Base-by-base conservation (phyloP, 2,888 invertebrate species). In the Pantelozetes paolii region DNA sequence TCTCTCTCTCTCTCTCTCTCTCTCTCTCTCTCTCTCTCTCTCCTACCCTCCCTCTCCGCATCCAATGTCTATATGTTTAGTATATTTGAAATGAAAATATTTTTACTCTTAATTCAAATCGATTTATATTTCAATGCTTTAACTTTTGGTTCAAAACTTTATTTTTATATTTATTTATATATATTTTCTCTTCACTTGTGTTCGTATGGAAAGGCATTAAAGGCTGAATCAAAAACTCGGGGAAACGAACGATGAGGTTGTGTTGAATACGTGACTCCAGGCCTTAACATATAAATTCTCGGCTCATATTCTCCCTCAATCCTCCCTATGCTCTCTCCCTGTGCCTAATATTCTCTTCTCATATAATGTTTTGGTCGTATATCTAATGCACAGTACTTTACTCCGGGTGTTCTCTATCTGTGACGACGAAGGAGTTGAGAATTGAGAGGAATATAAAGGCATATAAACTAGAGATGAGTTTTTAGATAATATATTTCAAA, bases 391-490 rank as follows among this genome's bases (percentile, higher is more conserved):
- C 69, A 69, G 18, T 36, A 42, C 40, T 42, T 69, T 69, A 40
- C 69, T n/a, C 18, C 40, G 28, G 15, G n/a, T 69, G 36, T 42
- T 62, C 62, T 15, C 69, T 71, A 23, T 71, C 45, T 6, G 9
- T 54, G 13, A 40, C 23, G 30, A 48, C 18, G 48, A 50, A 48
- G 30, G 54, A 71, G 48, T 71, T 71, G 42, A 30, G 45, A 71
- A 69, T 32, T 62, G 3, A 62, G 3, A 9, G 20, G 9, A n/a
- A 8, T 57, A 5, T 67, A 67, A n/a, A n/a, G n/a, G n/a, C n/a
- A 67, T 67, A 67, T 67, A 67, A 67, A 67, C 40, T 42, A 67
- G 67, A 67, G 69, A 45, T 69, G 69, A 42, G 42, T 45, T 67
- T 48, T 23, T 26, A 48, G 54, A 71, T 71, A 54, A 50, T 71